Conservation (phyloP, 2,888 invertebrate species). For the Megalurothrips usitatus region DNA sequence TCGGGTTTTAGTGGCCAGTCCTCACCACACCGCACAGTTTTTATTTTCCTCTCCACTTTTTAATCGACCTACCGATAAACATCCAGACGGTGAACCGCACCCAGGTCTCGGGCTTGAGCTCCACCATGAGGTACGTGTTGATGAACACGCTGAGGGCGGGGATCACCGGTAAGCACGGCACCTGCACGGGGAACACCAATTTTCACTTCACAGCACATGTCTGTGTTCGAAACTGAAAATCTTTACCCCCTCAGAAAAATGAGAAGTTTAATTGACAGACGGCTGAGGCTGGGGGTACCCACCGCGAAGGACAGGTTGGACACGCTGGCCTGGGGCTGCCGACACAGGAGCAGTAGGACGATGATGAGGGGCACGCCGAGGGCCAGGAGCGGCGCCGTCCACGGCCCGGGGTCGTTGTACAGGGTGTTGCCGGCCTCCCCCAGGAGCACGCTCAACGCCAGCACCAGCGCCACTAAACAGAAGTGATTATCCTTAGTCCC, state of each 20-base stretch:
- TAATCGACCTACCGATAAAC: slow-evolving; percentile 44
- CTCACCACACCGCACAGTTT: background rate
- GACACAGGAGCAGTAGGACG: background rate
- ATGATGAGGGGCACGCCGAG: background rate
- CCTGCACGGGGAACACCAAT: background rate
- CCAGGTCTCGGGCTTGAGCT: slow-evolving; percentile 48
- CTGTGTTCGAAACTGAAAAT: no score
- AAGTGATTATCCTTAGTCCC: no score
- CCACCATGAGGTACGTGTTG: slow-evolving; percentile 50
- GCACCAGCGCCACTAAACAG: background rate
- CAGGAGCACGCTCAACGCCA: slow-evolving; percentile 9
- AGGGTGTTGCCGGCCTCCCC: background rate
- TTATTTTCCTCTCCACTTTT: no score
- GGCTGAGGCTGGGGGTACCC: background rate
- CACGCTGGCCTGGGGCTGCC: slow-evolving; percentile 19
- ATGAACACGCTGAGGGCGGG: slow-evolving; percentile 49
- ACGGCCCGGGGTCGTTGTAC: background rate
- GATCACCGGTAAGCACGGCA: slow-evolving; percentile 43
- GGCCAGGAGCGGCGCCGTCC: slow-evolving; percentile 4
- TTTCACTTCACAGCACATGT: no score
- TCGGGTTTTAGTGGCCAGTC: background rate
- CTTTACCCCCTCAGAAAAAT: no score
- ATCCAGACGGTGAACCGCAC: slow-evolving; percentile 50
- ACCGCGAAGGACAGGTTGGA: background rate
- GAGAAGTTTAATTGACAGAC: no score